Percentiles rank a stretch among this genome's conserved stretches.
Conservation (phyloP, 35 echinoderm and acorn worm genomes). For the Heliocidaris tuberculata region DNA sequence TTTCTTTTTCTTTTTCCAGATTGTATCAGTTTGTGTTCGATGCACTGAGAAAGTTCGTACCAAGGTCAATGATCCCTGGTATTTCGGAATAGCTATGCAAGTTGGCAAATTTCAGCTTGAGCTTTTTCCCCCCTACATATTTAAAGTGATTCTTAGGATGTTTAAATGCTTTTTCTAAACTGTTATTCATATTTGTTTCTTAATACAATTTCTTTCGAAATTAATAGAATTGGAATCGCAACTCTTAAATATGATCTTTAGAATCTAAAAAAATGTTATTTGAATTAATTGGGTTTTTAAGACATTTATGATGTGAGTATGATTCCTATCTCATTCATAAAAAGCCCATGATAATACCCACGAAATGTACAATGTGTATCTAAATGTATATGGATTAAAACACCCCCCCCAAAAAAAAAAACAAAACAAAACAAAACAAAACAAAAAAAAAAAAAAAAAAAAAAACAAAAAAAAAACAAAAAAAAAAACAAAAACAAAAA, state of each 20-base stretch:
- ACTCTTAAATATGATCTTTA: neutral
- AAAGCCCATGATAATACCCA: too few species aligned
- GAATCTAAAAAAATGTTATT: neutral
- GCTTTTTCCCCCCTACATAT: neutral
- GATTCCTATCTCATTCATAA: too few species aligned
- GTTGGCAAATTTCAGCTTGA: neutral
- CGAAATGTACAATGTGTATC: too few species aligned
- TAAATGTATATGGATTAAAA: too few species aligned
- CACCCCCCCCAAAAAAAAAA: too few species aligned
- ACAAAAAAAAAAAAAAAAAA: too few species aligned
- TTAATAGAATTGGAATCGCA: neutral
- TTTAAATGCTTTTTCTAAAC: too few species aligned
- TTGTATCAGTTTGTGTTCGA: neutral
- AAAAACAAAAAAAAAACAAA: too few species aligned
- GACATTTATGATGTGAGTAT: too few species aligned
- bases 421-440: too few species aligned
- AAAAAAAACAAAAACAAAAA: too few species aligned
- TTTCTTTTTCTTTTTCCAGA: neutral
- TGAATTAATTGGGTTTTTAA: neutral
- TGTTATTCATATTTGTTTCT: neutral
- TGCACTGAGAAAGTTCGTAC: neutral
- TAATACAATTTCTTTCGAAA: neutral
- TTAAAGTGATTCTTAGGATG: neutral
- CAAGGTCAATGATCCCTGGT: conserved; percentile 15
- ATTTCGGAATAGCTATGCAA: neutral